Conservation (phyloP, 1,140 invertebrate genomes). For the Heliconius melpomene region DNA sequence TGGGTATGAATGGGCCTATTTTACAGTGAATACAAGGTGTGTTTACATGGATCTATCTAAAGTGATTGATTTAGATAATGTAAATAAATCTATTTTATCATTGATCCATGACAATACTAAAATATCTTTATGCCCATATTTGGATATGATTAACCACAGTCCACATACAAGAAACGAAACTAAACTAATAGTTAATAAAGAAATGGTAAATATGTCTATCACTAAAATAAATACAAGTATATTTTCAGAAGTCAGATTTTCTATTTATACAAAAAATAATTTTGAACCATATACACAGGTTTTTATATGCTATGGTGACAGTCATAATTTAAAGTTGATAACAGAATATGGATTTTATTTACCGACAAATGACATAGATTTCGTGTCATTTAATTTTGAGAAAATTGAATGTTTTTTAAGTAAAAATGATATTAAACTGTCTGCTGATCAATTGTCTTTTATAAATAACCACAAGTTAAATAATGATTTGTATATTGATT, state of each 20-base stretch:
- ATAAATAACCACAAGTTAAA: slow-evolving; percentile 77
- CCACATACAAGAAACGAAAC: slow-evolving; percentile 80
- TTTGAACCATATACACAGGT: slow-evolving; percentile 83
- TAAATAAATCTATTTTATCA: slow-evolving; percentile 55
- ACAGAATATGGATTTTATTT: slow-evolving; percentile 88
- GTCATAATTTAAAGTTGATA: slow-evolving; percentile 86
- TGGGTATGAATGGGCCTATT: slow-evolving; percentile 84
- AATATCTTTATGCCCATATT: slow-evolving; percentile 88
- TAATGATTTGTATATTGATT: slow-evolving; percentile 80
- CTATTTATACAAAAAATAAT: slow-evolving; percentile 82
- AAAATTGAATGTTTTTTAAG: slow-evolving; percentile 67
- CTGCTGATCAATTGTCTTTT: slow-evolving; percentile 72
- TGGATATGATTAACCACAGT: slow-evolving; percentile 89
- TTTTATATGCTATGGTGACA: slow-evolving; percentile 89
- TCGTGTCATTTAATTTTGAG: slow-evolving; percentile 79
- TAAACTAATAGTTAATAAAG: slow-evolving; percentile 71
- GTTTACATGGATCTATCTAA: slow-evolving; percentile 82
- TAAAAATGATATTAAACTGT: slow-evolving; percentile 54
- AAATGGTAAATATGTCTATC: slow-evolving; percentile 74
- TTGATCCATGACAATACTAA: slow-evolving; percentile 80
- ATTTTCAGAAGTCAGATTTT: slow-evolving; percentile 72
- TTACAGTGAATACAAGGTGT: slow-evolving; percentile 88
- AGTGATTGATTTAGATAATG: slow-evolving; percentile 61
- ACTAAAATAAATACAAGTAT: slow-evolving; percentile 61
- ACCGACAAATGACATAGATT: slow-evolving; percentile 83